Conservation (phyloP, 2,888 invertebrate genomes). For the Melinopterus prodromus region DNA sequence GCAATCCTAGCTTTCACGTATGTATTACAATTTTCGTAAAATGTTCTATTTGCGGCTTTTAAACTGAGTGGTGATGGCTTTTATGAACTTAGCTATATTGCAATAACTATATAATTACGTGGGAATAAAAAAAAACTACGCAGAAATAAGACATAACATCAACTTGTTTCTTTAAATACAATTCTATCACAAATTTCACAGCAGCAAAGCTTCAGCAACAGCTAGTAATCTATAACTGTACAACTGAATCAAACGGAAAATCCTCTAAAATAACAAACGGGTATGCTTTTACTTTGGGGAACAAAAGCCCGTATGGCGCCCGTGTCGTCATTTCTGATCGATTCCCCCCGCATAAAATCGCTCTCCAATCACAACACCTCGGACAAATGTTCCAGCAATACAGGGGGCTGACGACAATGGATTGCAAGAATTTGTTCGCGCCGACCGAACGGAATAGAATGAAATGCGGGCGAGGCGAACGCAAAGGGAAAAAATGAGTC, state of each 20-base stretch:
- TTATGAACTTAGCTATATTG: too few species aligned
- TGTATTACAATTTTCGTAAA: too few species aligned
- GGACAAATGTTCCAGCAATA: neutral
- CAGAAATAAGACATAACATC: too few species aligned
- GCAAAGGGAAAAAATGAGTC: neutral
- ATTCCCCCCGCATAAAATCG: neutral
- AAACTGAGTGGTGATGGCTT: too few species aligned
- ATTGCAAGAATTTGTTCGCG: slow-evolving; percentile 4
- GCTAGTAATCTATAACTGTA: too few species aligned
- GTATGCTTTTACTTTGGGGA: neutral
- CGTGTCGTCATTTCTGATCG: neutral
- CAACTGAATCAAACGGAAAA: neutral
- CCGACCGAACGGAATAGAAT: slow-evolving; percentile 4
- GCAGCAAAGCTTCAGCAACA: too few species aligned
- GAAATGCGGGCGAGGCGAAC: neutral
- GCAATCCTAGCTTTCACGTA: too few species aligned
- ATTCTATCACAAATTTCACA: too few species aligned
- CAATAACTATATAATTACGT: too few species aligned
- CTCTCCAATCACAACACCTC: neutral
- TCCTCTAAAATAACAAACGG: neutral
- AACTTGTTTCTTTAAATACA: too few species aligned
- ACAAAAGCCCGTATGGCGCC: neutral
- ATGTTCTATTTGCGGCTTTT: too few species aligned
- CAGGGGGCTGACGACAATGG: neutral
- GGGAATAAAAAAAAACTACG: too few species aligned